Evolutionary conservation across 1,140 invertebrate genomes (phyloP).

Genomic region (Pogonomyrmex californicus): DNA sequence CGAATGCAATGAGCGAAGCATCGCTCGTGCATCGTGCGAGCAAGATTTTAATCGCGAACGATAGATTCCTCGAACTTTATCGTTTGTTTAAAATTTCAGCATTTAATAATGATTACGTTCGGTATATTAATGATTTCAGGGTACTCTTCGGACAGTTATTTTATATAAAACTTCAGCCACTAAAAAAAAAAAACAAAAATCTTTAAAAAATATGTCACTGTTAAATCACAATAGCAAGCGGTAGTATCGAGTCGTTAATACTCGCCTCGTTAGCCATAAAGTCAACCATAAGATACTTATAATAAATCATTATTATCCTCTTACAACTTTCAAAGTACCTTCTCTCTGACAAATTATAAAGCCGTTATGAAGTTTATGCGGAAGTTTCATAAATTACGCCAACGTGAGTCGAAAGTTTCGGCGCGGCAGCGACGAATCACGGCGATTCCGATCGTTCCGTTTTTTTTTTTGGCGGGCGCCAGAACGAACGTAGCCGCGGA

Average conservation of each 20-base stretch:
- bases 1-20: slow-evolving; percentile 3
- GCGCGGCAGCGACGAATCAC: slow-evolving; percentile 9
- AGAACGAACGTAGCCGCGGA: slow-evolving; percentile 19
- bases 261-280: slow-evolving; percentile 45
- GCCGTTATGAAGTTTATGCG: slow-evolving; percentile 47
- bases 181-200: background rate
- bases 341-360: slow-evolving; percentile 43
- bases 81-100: background rate
- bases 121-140: background rate
- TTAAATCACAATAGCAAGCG: background rate
- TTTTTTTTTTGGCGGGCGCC: background rate
- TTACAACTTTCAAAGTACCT: slow-evolving; percentile 40
- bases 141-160: background rate
- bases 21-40: background rate
- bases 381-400: slow-evolving; percentile 39
- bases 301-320: slow-evolving; percentile 69
- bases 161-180: background rate
- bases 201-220: background rate
- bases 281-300: slow-evolving; percentile 49
- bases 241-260: slow-evolving; percentile 40
- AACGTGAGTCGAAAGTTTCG: slow-evolving; percentile 50
- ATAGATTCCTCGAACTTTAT: background rate
- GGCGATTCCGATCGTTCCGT: slow-evolving; percentile 20
- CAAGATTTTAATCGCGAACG: background rate
- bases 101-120: background rate